Evolutionary conservation across 2,113 vertebrate species (phyloP).

Genomic region (Rattus rattus): DNA sequence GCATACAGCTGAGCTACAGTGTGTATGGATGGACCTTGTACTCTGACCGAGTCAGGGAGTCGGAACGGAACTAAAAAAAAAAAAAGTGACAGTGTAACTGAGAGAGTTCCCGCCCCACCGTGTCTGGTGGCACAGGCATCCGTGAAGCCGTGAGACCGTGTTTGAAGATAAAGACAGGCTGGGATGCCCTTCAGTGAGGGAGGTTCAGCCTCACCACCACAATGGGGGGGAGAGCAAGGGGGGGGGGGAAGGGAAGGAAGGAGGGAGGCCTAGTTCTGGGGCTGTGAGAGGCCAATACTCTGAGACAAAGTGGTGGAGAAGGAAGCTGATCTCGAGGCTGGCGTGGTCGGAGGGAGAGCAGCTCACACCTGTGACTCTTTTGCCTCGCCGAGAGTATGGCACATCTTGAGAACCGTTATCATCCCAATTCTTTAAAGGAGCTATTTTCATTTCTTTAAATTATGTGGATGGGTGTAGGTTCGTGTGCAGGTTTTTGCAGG

Average conservation of each 20-base stretch:
- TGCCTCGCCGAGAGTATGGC: not conserved
- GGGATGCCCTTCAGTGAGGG: not conserved
- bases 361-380: not conserved
- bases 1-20: not conserved
- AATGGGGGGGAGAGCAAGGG: not conserved
- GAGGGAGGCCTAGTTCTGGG: not conserved
- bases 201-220: not conserved
- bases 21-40: not conserved
- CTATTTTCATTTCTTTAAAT: not conserved
- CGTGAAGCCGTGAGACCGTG: not conserved
- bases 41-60: not conserved
- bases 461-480: not conserved
- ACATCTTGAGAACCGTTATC: not conserved
- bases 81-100: not conserved
- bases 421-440: not conserved
- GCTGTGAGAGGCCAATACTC: not conserved
- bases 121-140: not conserved
- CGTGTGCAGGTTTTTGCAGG: not conserved
- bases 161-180: not conserved
- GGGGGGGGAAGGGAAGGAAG: rapidly evolving
- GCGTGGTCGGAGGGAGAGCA: not conserved
- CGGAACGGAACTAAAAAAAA: not conserved
- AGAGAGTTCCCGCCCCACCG: not conserved
- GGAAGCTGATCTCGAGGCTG: not conserved
- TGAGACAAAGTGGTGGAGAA: not conserved